Percentiles rank a stretch among this genome's conserved stretches.
phyloP scores from a whole-genome alignment of 2,888 invertebrate genomes.

The Malachius bipustulatus region DNA sequence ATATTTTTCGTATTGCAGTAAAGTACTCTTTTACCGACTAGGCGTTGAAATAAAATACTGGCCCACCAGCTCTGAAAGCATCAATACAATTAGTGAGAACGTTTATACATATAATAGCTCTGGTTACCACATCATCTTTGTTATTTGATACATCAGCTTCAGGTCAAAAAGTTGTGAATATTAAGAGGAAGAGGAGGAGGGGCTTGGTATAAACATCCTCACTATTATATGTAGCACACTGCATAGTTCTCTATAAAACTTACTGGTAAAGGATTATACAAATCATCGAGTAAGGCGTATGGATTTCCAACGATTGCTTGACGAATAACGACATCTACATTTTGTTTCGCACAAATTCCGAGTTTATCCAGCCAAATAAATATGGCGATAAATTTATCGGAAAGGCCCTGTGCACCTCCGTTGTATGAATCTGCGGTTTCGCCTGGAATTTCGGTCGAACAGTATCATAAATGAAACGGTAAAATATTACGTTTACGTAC shows the following conservation, averaged over 20 bases:
- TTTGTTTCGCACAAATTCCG: not conserved
- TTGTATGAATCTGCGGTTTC: not conserved
- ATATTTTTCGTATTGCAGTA: not conserved
- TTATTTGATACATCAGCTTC: too few relatives aligned
- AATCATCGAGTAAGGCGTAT: not conserved
- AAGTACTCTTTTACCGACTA: not conserved
- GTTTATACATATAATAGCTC: too few relatives aligned
- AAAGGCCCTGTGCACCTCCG: not conserved
- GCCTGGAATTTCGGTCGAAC: too few relatives aligned
- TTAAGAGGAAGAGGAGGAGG: too few relatives aligned
- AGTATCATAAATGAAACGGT: too few relatives aligned
- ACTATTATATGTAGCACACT: too few relatives aligned
- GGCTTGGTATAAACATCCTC: too few relatives aligned
- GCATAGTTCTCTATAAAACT: too few relatives aligned
- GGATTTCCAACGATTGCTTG: not conserved
- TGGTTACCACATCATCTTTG: too few relatives aligned
- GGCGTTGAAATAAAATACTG: not conserved
- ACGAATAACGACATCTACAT: conserved; percentile 1
- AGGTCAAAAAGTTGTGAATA: too few relatives aligned
- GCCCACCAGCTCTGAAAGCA: conserved; percentile 2
- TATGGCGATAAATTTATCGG: not conserved
- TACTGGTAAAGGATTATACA: not conserved
- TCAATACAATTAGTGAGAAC: too few relatives aligned
- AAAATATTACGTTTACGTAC: too few relatives aligned
- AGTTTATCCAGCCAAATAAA: conserved; percentile 2